Base-by-base conservation (phyloP, 2,888 invertebrate species). In the Gryllus longicercus region DNA sequence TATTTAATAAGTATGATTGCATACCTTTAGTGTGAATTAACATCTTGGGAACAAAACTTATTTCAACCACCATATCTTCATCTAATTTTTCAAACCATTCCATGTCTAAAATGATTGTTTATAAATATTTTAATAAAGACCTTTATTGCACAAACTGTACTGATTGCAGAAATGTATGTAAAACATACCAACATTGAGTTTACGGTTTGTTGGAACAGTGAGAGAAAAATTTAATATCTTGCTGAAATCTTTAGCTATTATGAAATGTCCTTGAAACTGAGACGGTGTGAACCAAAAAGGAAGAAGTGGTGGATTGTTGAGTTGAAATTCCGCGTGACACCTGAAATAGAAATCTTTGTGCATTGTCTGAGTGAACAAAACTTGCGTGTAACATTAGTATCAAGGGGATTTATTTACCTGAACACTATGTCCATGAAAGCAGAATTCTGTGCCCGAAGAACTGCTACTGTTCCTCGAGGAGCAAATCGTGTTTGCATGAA, bases 271-370 rank as follows among this genome's bases (percentile, higher is more conserved):
- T 16, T 50, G n/a, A 77, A 77, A 77, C 18, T 77, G 38, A 14
- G 77, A 38, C 1, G 77, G 77, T 18, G 77, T 77, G 77, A 77
- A 77, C 77, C 77, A 77, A 50, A 77, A 77, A 5, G 77, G 77
- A 8, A 50, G 16, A 8, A 77, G 50, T 77, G 77, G 77, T 10
- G 77, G 77, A 10, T 77, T 50, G 21, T 77, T 77, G 8, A 77
- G 18, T 50, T 77, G 77, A 49, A 50, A 77, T 49, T 77, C 77
- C 5, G 50, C 77, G 4, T 77, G 77, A 77, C 77, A 77, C 50
- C 77, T 77, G 38, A 77, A 50, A 50, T 1, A n/a, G 14, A 77
- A 11, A 63, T 63, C 8, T 63, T 63, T 0, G 63, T 63, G 12
- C 38, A 38, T 38, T 38, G 5, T 63, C 16, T 16, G 63, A 63